Evolutionary conservation across 2,888 invertebrate species (phyloP).

Genomic region (Nomada ferruginata): DNA sequence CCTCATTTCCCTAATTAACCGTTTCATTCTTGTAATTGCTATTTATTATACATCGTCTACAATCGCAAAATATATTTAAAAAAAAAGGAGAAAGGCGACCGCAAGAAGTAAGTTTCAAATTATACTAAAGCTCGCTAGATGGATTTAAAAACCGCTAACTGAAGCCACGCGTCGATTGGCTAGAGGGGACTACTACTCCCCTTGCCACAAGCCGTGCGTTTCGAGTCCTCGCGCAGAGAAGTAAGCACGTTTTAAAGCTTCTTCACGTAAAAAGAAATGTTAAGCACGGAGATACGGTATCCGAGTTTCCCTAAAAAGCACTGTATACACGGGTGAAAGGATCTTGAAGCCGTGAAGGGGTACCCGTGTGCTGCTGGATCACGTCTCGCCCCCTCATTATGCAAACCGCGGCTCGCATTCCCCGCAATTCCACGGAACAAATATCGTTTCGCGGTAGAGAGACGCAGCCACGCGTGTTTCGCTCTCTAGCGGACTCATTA

Average conservation of each 20-base stretch:
- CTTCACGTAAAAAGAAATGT: slow-evolving; percentile 9
- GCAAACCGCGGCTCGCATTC: slow-evolving; percentile 14
- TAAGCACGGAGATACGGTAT: slow-evolving; percentile 18
- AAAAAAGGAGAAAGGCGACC: no score
- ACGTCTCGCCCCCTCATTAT: slow-evolving; percentile 42
- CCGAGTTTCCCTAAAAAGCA: slow-evolving; percentile 15
- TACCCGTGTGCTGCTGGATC: neutral
- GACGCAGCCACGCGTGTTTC: slow-evolving; percentile 28
- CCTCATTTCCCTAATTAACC: slow-evolving; percentile 7
- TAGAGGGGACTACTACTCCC: neutral
- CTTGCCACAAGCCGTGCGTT: neutral
- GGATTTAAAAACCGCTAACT: neutral
- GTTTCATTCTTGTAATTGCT: neutral
- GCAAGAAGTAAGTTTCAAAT: no score
- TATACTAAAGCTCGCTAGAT: no score
- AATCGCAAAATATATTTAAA: no score
- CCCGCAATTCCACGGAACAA: slow-evolving; percentile 45
- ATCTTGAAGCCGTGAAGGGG: slow-evolving; percentile 26
- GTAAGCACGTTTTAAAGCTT: slow-evolving; percentile 31
- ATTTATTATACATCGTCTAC: neutral
- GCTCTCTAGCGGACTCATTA: slow-evolving; percentile 33
- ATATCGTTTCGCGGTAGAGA: slow-evolving; percentile 40
- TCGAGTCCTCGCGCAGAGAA: slow-evolving; percentile 11
- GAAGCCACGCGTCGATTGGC: slow-evolving; percentile 5
- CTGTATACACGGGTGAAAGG: slow-evolving; percentile 20